These are phyloP conservation scores for Tetragonisca angustula DNA, from an alignment of 2,888 invertebrate genomes.

Conservation along the genomic window DNA sequence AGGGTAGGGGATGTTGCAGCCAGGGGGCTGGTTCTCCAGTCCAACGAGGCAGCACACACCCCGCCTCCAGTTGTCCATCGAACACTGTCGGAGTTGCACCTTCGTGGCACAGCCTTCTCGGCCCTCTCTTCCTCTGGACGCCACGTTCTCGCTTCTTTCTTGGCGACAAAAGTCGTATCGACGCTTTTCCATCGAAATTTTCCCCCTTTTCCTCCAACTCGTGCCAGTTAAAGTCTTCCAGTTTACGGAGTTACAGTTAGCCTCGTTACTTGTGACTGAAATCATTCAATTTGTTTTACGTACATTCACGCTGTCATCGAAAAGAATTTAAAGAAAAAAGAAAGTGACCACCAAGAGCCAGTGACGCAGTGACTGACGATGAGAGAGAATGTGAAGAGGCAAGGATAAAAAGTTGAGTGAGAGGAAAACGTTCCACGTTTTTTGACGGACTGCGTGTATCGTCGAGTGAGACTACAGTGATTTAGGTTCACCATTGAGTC, in stretches of 20 bases:
- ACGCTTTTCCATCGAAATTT: neutral
- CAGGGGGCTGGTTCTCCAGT: slow-evolving; percentile 66
- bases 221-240: neutral
- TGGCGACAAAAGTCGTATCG: slow-evolving; percentile 9
- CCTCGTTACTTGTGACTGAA: too few relatives aligned
- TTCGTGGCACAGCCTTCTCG: slow-evolving; percentile 41
- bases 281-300: too few relatives aligned
- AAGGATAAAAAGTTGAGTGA: slow-evolving; percentile 10
- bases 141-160: slow-evolving; percentile 29
- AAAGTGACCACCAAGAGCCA: neutral
- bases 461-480: slow-evolving; percentile 45
- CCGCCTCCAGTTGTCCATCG: slow-evolving; percentile 72
- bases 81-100: slow-evolving; percentile 70
- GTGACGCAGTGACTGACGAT: too few relatives aligned
- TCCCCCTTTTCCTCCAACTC: too few relatives aligned
- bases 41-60: slow-evolving; percentile 60
- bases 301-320: too few relatives aligned
- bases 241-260: neutral
- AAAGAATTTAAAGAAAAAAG: neutral
- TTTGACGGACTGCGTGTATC: slow-evolving; percentile 24
- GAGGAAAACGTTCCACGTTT: neutral
- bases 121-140: slow-evolving; percentile 14
- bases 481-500: slow-evolving; percentile 82
- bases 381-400: neutral
- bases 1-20: slow-evolving; percentile 74